Conservation (phyloP, 2,797 vertebrate genomes). For the Pelobates cultripes region DNA sequence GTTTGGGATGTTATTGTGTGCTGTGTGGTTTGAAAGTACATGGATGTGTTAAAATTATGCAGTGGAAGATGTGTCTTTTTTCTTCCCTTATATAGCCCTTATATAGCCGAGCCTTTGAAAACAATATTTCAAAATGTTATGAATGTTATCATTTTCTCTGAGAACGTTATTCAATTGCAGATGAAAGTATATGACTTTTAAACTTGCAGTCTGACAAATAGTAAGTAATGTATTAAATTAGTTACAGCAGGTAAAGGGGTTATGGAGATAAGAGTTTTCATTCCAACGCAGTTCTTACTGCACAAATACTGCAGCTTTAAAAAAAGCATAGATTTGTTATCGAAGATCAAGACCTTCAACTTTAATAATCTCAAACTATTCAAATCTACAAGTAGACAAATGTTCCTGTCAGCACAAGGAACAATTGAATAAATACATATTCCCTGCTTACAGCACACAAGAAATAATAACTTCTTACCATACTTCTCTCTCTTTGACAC, state of each 20-base stretch:
- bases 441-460: constrained; percentile 34
- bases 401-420: constrained; percentile 39
- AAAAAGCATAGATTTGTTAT: constrained; percentile 11
- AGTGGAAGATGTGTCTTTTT: too few relatives aligned
- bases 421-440: constrained; percentile 42
- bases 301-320: background rate
- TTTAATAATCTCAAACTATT: constrained; percentile 26
- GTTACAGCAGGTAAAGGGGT: constrained; percentile 2
- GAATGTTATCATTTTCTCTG: background rate
- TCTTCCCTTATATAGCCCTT: too few relatives aligned
- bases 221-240: background rate
- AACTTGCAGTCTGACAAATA: background rate
- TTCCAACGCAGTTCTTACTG: background rate
- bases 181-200: background rate
- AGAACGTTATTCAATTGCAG: background rate
- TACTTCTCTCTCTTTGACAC: constrained; percentile 22
- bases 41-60: too few relatives aligned
- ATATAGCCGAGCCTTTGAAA: background rate
- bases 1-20: too few relatives aligned
- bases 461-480: constrained; percentile 26
- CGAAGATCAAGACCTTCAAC: constrained; percentile 15
- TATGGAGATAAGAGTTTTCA: constrained; percentile 9
- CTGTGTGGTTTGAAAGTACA: background rate
- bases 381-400: constrained; percentile 31
- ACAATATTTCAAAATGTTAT: constrained; percentile 16